Percentiles rank a stretch among this genome's conserved stretches.
These are phyloP conservation scores for Lagorchestes hirsutus DNA, from an alignment of 2,797 vertebrate species.

Conservation along the genomic window DNA sequence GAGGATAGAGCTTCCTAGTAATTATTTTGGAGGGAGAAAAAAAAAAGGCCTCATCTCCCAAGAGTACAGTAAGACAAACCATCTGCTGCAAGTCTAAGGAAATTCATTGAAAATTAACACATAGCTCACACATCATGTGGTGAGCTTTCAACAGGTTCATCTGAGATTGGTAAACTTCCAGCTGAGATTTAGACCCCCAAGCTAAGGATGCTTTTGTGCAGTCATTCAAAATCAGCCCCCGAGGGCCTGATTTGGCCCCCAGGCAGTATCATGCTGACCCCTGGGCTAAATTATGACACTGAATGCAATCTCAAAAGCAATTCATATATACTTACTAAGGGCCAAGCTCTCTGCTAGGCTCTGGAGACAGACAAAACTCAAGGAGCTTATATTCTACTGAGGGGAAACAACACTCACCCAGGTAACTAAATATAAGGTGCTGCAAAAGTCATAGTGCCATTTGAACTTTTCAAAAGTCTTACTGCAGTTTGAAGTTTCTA, in stretches of 20 bases:
- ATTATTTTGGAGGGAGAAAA: conserved; percentile 35
- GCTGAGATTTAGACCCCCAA: neutral
- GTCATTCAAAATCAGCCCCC: neutral
- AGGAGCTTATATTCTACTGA: neutral
- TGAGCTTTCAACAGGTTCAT: conserved; percentile 76
- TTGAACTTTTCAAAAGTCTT: neutral
- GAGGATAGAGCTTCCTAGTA: conserved; percentile 48
- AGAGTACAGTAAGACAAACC: neutral
- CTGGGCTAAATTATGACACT: neutral
- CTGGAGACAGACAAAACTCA: neutral
- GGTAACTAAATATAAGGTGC: neutral
- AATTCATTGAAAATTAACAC: conserved; percentile 73
- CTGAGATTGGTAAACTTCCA: neutral
- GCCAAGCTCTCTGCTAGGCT: neutral
- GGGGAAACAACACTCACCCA: neutral
- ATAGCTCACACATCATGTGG: conserved; percentile 48
- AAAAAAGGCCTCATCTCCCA: conserved; percentile 43
- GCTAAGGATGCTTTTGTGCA: neutral
- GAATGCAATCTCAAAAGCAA: neutral
- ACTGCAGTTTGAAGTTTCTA: neutral
- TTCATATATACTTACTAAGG: neutral
- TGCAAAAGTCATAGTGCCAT: neutral
- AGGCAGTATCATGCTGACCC: neutral
- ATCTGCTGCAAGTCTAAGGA: conserved; percentile 60
- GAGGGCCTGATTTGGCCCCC: neutral